Conservation (phyloP, 2,797 vertebrate genomes). For the Phoeniculus purpureus region DNA sequence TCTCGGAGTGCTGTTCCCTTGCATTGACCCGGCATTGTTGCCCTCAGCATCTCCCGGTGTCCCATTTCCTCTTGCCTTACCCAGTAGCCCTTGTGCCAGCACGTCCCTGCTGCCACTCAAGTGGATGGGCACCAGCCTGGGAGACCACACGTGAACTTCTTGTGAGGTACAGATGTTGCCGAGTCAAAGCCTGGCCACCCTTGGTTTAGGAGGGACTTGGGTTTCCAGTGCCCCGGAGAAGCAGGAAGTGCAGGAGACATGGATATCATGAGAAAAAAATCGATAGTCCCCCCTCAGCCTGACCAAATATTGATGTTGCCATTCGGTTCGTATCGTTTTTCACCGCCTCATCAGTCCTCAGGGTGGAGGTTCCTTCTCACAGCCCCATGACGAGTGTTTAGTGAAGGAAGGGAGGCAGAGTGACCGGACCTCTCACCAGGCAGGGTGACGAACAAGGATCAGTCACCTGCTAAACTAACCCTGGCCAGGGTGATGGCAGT, state of each 20-base stretch:
- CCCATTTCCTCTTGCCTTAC: constrained; percentile 11
- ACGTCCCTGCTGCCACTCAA: constrained; percentile 49
- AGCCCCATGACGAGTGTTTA: not conserved
- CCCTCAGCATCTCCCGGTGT: constrained; percentile 27
- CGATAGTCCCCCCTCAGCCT: constrained; percentile 55
- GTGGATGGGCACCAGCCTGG: accelerated
- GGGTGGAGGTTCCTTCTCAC: not conserved
- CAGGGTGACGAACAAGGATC: not conserved
- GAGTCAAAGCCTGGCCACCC: constrained; percentile 66
- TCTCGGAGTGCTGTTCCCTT: not conserved
- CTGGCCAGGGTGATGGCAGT: not conserved
- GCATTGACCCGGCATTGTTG: not conserved
- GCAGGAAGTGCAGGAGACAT: constrained; percentile 70
- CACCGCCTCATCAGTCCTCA: not conserved
- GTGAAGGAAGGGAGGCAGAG: not conserved
- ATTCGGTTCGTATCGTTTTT: constrained; percentile 51
- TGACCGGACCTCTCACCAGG: not conserved
- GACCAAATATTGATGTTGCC: constrained; percentile 71
- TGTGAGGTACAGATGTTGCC: constrained; percentile 68
- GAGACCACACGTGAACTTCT: constrained; percentile 65
- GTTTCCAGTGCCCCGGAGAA: constrained; percentile 61
- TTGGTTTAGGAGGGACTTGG: constrained; percentile 61
- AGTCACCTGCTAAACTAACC: not conserved
- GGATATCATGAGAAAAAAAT: constrained; percentile 71
- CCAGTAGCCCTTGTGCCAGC: constrained; percentile 13